Conservation (phyloP, 2,888 invertebrate genomes). For the Nycteola revayana region DNA sequence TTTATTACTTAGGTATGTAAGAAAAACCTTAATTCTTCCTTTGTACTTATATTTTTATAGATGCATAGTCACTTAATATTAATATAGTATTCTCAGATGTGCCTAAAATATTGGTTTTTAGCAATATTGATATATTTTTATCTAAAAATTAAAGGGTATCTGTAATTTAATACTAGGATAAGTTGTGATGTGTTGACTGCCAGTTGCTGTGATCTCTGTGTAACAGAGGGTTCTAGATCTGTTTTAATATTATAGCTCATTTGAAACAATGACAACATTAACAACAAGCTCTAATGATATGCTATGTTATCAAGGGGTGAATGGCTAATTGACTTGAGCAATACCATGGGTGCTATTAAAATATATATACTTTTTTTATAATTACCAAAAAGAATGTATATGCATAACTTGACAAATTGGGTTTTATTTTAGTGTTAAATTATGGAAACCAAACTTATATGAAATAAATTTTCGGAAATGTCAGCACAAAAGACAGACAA, state of each 20-base stretch:
- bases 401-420: too few species aligned
- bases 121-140: conserved; percentile 52
- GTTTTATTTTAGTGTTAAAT: too few species aligned
- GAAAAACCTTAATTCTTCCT: conserved; percentile 70
- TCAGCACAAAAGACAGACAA: too few species aligned
- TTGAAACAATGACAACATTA: conserved; percentile 23
- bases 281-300: too few species aligned
- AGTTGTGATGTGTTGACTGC: conserved; percentile 31
- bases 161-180: conserved; percentile 34
- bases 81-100: conserved; percentile 69
- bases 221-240: conserved; percentile 27
- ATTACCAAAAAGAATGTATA: too few species aligned
- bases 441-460: too few species aligned
- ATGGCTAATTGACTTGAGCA: too few species aligned
- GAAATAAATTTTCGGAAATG: too few species aligned
- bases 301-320: too few species aligned
- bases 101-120: conserved; percentile 72
- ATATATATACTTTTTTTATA: too few species aligned
- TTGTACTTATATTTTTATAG: conserved; percentile 72
- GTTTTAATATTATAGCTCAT: conserved; percentile 27
- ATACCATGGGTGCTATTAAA: too few species aligned
- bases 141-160: conserved; percentile 39
- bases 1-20: conserved; percentile 50
- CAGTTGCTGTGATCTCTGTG: conserved; percentile 23
- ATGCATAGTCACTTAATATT: conserved; percentile 55